Conservation (phyloP, 2,888 invertebrate species). For the Xylota segnis region DNA sequence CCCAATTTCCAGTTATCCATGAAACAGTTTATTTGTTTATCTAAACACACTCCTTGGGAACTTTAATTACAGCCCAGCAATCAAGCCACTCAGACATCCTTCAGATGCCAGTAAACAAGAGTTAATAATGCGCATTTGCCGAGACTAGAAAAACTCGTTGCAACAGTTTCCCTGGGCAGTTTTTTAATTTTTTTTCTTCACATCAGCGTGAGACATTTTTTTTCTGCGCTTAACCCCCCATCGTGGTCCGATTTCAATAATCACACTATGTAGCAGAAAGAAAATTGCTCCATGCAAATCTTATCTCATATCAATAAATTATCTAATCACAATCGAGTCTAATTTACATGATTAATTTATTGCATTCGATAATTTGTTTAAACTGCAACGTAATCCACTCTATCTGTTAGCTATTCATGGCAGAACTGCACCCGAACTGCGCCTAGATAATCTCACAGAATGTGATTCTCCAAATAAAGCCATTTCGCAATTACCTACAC, state of each 20-base stretch:
- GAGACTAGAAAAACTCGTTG: slow-evolving; percentile 70
- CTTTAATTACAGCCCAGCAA: slow-evolving; percentile 42
- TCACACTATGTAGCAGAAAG: not conserved
- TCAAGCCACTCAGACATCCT: slow-evolving; percentile 53
- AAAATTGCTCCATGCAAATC: not conserved
- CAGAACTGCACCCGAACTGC: not conserved
- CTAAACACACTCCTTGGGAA: slow-evolving; percentile 54
- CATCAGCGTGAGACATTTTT: slow-evolving; percentile 45
- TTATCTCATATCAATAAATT: slow-evolving; percentile 8
- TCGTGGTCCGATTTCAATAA: not conserved
- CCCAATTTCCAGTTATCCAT: slow-evolving; percentile 35
- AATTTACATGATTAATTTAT: slow-evolving; percentile 21
- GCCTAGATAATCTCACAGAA: slow-evolving; percentile 10
- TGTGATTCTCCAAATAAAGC: slow-evolving; percentile 64
- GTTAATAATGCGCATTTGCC: slow-evolving; percentile 49
- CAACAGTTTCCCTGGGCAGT: slow-evolving; percentile 51
- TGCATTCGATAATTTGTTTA: slow-evolving; percentile 6
- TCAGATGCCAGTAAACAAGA: slow-evolving; percentile 41
- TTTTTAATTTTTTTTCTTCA: slow-evolving; percentile 60
- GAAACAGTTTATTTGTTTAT: slow-evolving; percentile 34
- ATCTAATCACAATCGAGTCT: not conserved
- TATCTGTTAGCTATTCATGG: not conserved
- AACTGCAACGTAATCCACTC: not conserved
- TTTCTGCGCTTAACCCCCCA: slow-evolving; percentile 6
- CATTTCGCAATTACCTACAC: slow-evolving; percentile 59